Evolutionary conservation across 1,140 invertebrate species (phyloP), one percentile per base, ranked within the genome.

Genomic region (Pogonognathellus flavescens): DNA sequence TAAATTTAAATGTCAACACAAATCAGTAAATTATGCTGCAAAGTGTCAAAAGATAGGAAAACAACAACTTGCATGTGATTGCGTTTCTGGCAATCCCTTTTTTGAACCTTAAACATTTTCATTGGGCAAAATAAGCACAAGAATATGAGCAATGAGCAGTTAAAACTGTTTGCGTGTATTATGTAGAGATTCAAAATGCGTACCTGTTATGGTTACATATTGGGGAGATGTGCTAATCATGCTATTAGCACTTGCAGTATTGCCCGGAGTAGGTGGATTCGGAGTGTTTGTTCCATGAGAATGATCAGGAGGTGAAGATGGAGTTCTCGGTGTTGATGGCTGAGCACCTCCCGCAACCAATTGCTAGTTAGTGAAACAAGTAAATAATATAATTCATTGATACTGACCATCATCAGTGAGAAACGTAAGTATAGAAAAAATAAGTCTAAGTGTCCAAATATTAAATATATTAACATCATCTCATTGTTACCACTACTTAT

Each of bases 131-230:
- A 55, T 55, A 16, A 55, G 8, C 8, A 55, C 60, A 20, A 20
- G 18, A 14, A 59, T 59, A 22, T 20, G 20, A 66, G 18, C 4
- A 1, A 25, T 50, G 70, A 55, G n/a, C 50, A 57, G 16, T 31
- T 41, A 70, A 70, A 31, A 8, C 6, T 62, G 18, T 22, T 20
- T 62, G 18, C 3, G 52, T 14, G n/a, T n/a, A n/a, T n/a, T n/a
- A n/a, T n/a, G n/a, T n/a, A n/a, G n/a, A n/a, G n/a, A n/a, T n/a
- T n/a, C n/a, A 20, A 80, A 83, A 14, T 55, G 2, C 84, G 70
- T 49, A 86, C 85, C 85, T 76, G 85, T 83, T 76, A 86, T 83
- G 1, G 85, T 62, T 13, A 86, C 85, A 76, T 66, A 86, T 22
- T 85, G 84, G 4, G 80, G 80, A 16, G 85, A 57, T 2, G 80